Evolutionary conservation across 1,140 invertebrate species (phyloP).

Genomic region (Pristionchus pacificus): DNA sequence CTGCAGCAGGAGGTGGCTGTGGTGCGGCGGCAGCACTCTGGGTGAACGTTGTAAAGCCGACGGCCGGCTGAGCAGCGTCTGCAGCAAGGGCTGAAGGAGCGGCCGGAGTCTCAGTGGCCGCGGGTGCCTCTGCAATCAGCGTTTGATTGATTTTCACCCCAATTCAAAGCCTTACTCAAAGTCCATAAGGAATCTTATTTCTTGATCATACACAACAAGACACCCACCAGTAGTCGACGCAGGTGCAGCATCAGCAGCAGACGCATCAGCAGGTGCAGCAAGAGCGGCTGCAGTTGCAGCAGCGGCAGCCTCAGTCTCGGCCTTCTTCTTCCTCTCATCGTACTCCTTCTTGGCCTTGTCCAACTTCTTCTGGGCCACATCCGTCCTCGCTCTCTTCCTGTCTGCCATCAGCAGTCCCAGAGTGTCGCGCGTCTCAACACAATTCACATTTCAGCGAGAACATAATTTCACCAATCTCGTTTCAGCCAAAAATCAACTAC

Average conservation of each 20-base stretch:
- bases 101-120: neutral
- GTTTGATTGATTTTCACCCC: too few species aligned
- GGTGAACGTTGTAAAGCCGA: neutral
- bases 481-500: too few species aligned
- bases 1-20: neutral
- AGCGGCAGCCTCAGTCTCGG: neutral
- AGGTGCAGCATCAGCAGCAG: too few species aligned
- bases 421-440: neutral
- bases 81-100: neutral
- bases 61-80: neutral
- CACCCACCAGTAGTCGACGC: too few species aligned
- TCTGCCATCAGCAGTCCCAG: neutral
- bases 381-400: neutral
- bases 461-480: too few species aligned
- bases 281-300: too few species aligned
- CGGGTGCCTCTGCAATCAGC: too few species aligned
- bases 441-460: too few species aligned
- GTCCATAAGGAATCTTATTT: too few species aligned
- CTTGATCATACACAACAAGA: too few species aligned
- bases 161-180: too few species aligned
- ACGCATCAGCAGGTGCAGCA: too few species aligned
- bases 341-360: constrained; percentile 1
- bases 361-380: neutral
- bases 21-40: neutral
- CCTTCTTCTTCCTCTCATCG: constrained; percentile 13